Conservation (phyloP, 2,888 invertebrate genomes). For the Nyleta sp. region DNA sequence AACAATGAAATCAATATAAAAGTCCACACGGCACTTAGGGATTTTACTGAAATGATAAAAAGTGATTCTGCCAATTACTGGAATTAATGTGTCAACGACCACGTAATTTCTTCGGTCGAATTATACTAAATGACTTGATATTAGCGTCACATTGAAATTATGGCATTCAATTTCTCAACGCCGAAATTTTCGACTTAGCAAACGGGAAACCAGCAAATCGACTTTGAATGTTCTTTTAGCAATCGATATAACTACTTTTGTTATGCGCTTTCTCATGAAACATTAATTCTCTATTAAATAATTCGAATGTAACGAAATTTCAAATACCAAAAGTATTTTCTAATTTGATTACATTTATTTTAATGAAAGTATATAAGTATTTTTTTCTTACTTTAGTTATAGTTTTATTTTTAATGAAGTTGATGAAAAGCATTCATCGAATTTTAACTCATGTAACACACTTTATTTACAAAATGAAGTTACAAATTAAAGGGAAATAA, state of each 20-base stretch:
- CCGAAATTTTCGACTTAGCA: neutral
- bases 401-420: no score
- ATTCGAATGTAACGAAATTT: no score
- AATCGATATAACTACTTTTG: neutral
- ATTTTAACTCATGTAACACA: no score
- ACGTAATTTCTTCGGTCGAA: neutral
- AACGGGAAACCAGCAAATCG: neutral
- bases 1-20: no score
- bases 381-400: no score
- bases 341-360: no score
- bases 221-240: neutral
- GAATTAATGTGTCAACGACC: slow-evolving; percentile 5
- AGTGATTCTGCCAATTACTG: neutral
- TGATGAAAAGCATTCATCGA: no score
- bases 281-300: neutral
- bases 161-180: neutral
- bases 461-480: no score
- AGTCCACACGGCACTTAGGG: no score
- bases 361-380: no score
- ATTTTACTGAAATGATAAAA: neutral
- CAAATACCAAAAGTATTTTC: no score
- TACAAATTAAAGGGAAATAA: no score
- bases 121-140: neutral
- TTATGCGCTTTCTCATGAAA: neutral
- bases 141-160: neutral